phyloP scores from a whole-genome alignment of 2,888 invertebrate species.

The Spodoptera picta region DNA sequence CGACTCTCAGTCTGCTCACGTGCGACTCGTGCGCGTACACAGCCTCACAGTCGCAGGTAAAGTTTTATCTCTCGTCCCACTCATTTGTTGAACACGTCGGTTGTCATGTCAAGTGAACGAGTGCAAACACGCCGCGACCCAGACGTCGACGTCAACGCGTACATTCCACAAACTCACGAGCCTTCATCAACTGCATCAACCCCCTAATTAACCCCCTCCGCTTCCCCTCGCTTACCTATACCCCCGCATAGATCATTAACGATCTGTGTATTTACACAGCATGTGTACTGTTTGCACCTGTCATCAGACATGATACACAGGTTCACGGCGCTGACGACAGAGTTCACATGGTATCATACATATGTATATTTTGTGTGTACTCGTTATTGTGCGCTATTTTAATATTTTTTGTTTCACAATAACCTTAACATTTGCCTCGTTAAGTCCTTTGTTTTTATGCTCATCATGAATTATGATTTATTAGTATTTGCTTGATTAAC shows the following conservation, averaged over 20 bases:
- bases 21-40: constrained; percentile 23
- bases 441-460: neutral
- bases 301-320: constrained; percentile 24
- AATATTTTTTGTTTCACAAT: no score
- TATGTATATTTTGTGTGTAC: no score
- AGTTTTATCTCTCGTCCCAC: constrained; percentile 39
- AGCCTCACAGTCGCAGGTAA: constrained; percentile 36
- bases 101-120: constrained; percentile 51
- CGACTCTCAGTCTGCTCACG: constrained; percentile 30
- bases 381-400: no score
- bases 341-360: no score
- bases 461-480: no score
- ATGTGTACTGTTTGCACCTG: constrained; percentile 36
- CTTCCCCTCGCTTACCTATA: constrained; percentile 1
- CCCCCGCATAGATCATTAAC: constrained; percentile 57
- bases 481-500: neutral
- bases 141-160: constrained; percentile 39
- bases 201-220: constrained; percentile 50
- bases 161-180: constrained; percentile 48
- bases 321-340: no score
- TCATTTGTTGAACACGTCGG: constrained; percentile 34
- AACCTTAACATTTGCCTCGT: no score
- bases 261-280: constrained; percentile 57
- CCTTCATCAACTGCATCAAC: constrained; percentile 51
- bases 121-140: constrained; percentile 45